Evolutionary conservation across 2,888 invertebrate genomes (phyloP).

Genomic region (Eremobia ochroleuca): DNA sequence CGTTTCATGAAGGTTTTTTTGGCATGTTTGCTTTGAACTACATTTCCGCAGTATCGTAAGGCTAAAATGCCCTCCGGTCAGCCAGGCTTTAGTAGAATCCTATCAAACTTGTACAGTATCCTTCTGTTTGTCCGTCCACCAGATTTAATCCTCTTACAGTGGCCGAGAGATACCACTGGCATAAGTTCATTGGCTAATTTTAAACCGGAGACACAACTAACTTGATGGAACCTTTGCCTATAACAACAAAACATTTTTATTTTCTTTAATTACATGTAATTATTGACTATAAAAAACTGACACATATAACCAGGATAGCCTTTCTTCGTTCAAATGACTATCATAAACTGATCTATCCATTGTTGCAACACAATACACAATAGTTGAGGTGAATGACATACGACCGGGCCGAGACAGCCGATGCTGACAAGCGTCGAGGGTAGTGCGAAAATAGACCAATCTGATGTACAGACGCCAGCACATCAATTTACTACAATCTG

Average conservation of each 20-base stretch:
- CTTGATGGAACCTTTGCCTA: slow-evolving; percentile 2
- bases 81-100: slow-evolving; percentile 15
- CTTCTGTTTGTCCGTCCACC: slow-evolving; percentile 33
- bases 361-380: slow-evolving; percentile 69
- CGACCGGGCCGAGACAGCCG: slow-evolving; percentile 58
- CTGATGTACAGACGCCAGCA: no score
- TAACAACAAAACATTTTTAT: neutral
- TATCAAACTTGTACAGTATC: slow-evolving; percentile 10
- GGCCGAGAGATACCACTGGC: slow-evolving; percentile 9
- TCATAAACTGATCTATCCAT: slow-evolving; percentile 50
- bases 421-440: slow-evolving; percentile 62
- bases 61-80: slow-evolving; percentile 10
- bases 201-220: slow-evolving; percentile 23
- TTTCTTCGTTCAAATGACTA: slow-evolving; percentile 34
- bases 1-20: neutral
- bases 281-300: neutral
- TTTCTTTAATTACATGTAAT: slow-evolving; percentile 2
- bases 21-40: neutral
- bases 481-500: no score
- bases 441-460: slow-evolving; percentile 73
- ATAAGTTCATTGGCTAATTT: slow-evolving; percentile 27
- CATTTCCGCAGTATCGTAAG: slow-evolving; percentile 9
- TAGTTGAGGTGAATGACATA: slow-evolving; percentile 76
- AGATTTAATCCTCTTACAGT: slow-evolving; percentile 51
- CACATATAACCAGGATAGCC: neutral